Evolutionary conservation across 2,113 vertebrate species (phyloP).

Genomic region (Toxotes jaculatrix): DNA sequence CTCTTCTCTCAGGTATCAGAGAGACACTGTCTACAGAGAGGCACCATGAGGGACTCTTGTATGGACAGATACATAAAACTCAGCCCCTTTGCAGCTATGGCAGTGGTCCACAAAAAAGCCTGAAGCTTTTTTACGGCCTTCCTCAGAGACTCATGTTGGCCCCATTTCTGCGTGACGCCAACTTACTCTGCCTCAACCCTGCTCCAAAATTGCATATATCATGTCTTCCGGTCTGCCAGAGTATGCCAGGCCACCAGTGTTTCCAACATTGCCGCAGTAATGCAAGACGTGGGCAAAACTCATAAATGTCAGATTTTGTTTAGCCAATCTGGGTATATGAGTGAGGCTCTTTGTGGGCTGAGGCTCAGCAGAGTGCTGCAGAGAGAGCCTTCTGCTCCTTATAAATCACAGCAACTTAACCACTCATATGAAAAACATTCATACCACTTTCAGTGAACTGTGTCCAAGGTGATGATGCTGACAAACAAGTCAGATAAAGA

Average conservation of each 20-base stretch:
- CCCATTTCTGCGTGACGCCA: constrained; percentile 33
- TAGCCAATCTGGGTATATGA: constrained; percentile 36
- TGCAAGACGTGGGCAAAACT: constrained; percentile 49
- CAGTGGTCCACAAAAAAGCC: constrained; percentile 47
- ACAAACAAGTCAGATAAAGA: constrained; percentile 17
- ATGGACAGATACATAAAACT: constrained; percentile 36
- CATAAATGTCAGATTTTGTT: constrained; percentile 72
- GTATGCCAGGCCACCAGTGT: constrained; percentile 38
- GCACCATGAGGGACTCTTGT: constrained; percentile 11
- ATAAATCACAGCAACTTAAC: constrained; percentile 56
- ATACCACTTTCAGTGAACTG: constrained; percentile 26
- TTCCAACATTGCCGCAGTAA: constrained; percentile 56
- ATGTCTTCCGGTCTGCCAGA: constrained; percentile 33
- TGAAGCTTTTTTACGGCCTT: constrained; percentile 26
- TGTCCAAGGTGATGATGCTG: constrained; percentile 21
- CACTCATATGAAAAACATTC: constrained; percentile 39
- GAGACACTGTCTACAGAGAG: constrained; percentile 19
- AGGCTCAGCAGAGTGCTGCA: constrained; percentile 40
- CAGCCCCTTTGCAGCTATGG: constrained; percentile 24
- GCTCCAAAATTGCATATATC: constrained; percentile 55
- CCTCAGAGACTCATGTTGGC: constrained; percentile 44
- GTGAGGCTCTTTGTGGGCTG: constrained; percentile 51
- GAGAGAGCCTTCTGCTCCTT: constrained; percentile 43
- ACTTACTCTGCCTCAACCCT: constrained; percentile 39
- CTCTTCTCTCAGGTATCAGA: constrained; percentile 10